Evolutionary conservation across 2,888 invertebrate genomes (phyloP), one percentile per base, ranked within the genome.

Genomic region (Galeruca laticollis): DNA sequence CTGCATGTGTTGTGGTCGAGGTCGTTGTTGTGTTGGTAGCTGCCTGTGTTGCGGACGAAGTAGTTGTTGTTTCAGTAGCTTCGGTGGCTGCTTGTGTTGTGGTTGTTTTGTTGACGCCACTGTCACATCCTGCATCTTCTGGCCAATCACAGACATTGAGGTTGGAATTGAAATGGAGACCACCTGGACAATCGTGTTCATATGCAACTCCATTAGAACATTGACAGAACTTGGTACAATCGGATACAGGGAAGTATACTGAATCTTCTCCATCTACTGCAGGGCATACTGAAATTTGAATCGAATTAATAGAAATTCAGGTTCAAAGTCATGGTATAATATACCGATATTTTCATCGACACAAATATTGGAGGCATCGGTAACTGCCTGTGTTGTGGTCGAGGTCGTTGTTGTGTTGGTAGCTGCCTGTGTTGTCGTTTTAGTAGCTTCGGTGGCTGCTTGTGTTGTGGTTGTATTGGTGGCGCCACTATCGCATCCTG

Each of bases 141-240:
- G 66, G 63, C 26, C 40, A 68, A 52, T 74, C 74, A 35, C 74
- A 74, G 2, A 70, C 69, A 35, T 70, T 72, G 4, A 74, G 31
- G n/a, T 33, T 10, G 4, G 72, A 64, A 56, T 73, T 73, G 56
- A 71, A 76, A 56, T 75, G 67, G 0, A 71, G 43, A 33, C 65
- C 73, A 35, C 10, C 18, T 26, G 74, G 70, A 47, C 74, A 76
- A 13, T 63, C 35, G 37, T 65, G 61, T 11, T 68, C 15, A 33
- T 67, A 70, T n/a, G 72, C 60, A 3, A 13, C 37, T 6, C 74
- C 74, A 43, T 71, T 74, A 8, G 72, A 71, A 40, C 74, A 74
- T 37, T 74, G 69, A 43, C 71, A 74, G 49, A 73, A 74, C 33
- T 74, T 70, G 3, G 65, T 56, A 18, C 72, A 72, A 47, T 74